A percentile compares a stretch with the other conserved stretches of the same genome.
phyloP scores from a whole-genome alignment of 2,797 vertebrate genomes.

The Squalus acanthias region DNA sequence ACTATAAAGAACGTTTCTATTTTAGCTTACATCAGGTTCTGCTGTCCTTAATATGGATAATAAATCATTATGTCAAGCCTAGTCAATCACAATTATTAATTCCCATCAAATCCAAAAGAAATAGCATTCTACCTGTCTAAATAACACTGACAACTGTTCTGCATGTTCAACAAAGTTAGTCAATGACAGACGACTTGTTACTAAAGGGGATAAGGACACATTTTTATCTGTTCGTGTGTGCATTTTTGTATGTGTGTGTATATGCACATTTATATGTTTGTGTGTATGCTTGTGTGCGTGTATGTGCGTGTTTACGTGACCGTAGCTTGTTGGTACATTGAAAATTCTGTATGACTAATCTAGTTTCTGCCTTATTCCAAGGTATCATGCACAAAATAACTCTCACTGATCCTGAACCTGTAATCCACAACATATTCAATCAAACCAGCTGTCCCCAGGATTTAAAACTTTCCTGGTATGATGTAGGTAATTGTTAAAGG shows the following conservation, averaged over 20 bases:
- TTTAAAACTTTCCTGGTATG: neutral
- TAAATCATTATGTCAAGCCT: neutral
- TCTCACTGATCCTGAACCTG: neutral
- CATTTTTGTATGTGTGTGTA: too few relatives aligned
- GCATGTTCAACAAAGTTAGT: neutral
- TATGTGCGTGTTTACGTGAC: too few relatives aligned
- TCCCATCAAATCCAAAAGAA: neutral
- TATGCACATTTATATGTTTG: neutral
- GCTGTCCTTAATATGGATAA: neutral
- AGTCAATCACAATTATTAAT: neutral
- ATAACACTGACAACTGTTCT: neutral
- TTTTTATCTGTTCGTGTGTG: neutral
- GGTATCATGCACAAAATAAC: neutral
- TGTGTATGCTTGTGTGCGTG: neutral
- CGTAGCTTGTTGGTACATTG: neutral
- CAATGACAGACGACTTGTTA: neutral
- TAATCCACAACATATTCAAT: neutral
- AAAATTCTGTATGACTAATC: neutral
- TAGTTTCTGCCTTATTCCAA: neutral
- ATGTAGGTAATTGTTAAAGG: neutral
- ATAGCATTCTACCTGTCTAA: neutral
- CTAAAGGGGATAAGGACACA: neutral
- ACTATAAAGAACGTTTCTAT: neutral
- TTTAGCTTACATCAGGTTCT: neutral
- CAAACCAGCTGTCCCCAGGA: neutral